Evolutionary conservation across 2,797 vertebrate species (phyloP), one percentile per base, ranked within the genome.

Genomic region (Oreortyx pictus): DNA sequence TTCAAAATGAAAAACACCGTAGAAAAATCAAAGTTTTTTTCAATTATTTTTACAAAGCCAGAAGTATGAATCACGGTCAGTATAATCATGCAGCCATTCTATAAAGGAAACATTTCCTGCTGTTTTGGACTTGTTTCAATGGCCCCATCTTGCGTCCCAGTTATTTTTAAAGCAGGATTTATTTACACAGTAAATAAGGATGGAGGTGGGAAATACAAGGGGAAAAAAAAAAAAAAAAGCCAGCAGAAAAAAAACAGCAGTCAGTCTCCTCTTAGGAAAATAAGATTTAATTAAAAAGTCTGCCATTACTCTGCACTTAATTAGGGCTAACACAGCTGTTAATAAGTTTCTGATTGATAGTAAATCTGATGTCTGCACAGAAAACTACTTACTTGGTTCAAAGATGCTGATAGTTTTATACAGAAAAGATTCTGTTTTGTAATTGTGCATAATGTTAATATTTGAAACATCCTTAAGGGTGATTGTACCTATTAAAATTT

Each of bases 391-490:
- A 93, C 50, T 76, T 85, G 65, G 60, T 91, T 94, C 92, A 86
- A 90, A 92, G 90, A 93, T 78, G 90, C 49, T 91, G 73, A 92
- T 89, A 72, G 82, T 68, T 94, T 75, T 82, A 88, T 93, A 78
- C 76, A 83, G 95, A 94, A 95, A 96, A 94, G 82, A 81, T 89
- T 88, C 96, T 96, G 91, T 96, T 95, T 96, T 96, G 88, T 95
- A 94, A 96, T 94, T 96, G 94, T 87, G 92, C 93, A 95, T 89
- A 95, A 89, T 89, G 94, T 97, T 96, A 97, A 97, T 97, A 96
- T 97, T 96, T 97, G 94, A 97, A 95, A 96, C 82, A 96, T 94
- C 95, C 92, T 97, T 96, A 95, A 97, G 96, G 95, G 93, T 96
- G 94, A 95, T 94, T 96, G 95, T 96, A 96, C 72, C 83, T 93